These are phyloP conservation scores for Dermatophagoides farinae DNA, from an alignment of 1,140 invertebrate genomes.

Conservation along the genomic window DNA sequence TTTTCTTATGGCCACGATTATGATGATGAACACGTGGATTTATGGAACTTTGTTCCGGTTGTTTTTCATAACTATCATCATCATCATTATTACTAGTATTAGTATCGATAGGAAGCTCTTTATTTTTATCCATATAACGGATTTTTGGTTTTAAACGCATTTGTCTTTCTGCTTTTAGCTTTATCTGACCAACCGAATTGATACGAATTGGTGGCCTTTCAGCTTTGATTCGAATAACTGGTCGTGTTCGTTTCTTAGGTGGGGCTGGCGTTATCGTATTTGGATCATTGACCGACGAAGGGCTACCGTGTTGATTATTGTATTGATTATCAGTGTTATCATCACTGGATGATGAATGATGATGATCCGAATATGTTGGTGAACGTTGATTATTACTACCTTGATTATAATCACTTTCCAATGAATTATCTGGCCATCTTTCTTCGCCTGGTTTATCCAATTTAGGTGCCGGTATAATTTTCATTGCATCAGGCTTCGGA, in stretches of 20 bases:
- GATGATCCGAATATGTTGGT: background rate
- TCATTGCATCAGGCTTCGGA: background rate
- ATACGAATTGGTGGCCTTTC: background rate
- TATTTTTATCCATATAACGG: background rate
- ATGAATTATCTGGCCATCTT: background rate
- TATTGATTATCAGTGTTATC: background rate
- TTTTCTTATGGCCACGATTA: background rate
- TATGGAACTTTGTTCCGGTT: background rate
- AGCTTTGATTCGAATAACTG: background rate
- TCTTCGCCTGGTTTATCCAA: background rate
- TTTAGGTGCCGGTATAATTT: slow-evolving; percentile 1
- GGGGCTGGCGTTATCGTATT: background rate
- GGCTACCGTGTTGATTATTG: background rate
- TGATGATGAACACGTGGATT: background rate
- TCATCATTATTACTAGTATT: background rate
- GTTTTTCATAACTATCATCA: background rate
- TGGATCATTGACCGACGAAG: background rate
- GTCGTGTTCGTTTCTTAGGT: background rate
- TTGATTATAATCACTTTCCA: background rate
- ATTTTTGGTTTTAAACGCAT: background rate
- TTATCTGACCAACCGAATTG: background rate
- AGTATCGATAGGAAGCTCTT: background rate
- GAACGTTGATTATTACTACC: background rate
- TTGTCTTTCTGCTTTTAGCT: background rate
- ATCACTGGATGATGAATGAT: background rate